Base-by-base conservation (phyloP, 30 jellyfish, hydroid and myxozoan species). In the Calvadosia cruxmelitensis region DNA sequence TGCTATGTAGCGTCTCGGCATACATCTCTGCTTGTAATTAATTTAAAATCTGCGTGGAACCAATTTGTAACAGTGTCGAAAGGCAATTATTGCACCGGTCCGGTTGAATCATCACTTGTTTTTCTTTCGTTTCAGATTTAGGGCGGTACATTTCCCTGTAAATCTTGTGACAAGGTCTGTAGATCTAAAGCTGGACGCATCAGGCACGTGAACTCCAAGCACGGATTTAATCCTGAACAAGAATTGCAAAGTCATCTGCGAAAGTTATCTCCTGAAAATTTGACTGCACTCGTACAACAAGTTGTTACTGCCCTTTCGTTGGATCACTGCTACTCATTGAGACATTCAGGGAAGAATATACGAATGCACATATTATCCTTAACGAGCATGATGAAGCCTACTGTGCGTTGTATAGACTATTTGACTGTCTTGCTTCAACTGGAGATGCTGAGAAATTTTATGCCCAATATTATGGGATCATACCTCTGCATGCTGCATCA, bases 201-300 rank as follows among this genome's bases (percentile, higher is more conserved):
- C 32, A 66, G 75, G 75, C 67, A 66, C 75, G 32, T 57, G n/a
- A 64, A 50, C 31, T 50, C 63, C 29, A 64, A 10, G 73, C 73
- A 64, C 73, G 20, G 7, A 64, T 27, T 27, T 3, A 64, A 7
- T 64, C 53, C 29, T 10, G 73, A 5, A 64, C 15, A 64, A 7
- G 73, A 53, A 64, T n/a, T n/a, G n/a, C n/a, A n/a, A n/a, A n/a
- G n/a, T n/a, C n/a, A n/a, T n/a, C n/a, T n/a, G n/a, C n/a, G n/a
- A n/a, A n/a, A n/a, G 68, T 35, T 68, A 28, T 68, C 78, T 68
- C 50, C 31, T 68, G 78, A 68, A 68, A 26, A 68, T 68, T 68
- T 35, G 68, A 68, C 26, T 34, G 20, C 27, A 25, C 24, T 68
- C 27, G 77, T 68, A 7, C 5, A 68, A 5, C 52, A 68, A 23